Conservation (phyloP, 2,888 invertebrate genomes). For the Mimumesa dahlbomi region DNA sequence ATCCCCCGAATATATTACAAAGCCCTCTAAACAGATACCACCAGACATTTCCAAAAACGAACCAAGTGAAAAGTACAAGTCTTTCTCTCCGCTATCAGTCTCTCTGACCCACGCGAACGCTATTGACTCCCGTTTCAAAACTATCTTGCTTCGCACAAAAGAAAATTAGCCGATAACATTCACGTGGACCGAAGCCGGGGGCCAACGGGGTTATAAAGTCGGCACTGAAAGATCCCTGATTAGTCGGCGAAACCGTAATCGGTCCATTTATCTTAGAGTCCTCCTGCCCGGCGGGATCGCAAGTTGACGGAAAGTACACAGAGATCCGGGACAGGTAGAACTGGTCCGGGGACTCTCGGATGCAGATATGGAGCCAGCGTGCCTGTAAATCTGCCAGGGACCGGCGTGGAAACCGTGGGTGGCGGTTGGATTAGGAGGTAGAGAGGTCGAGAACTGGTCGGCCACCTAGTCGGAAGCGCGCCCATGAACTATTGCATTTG, state of each 20-base stretch:
- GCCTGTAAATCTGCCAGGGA: constrained; percentile 65
- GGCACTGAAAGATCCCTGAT: constrained; percentile 6
- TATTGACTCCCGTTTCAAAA: too few relatives aligned
- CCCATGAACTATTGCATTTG: constrained; percentile 78
- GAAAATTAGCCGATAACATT: not conserved
- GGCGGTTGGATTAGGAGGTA: constrained; percentile 60
- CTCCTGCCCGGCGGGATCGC: constrained; percentile 19
- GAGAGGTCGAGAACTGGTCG: constrained; percentile 68
- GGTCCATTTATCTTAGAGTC: constrained; percentile 26
- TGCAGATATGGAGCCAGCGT: constrained; percentile 60
- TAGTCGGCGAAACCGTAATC: constrained; percentile 4
- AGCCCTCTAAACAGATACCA: too few relatives aligned
- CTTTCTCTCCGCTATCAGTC: too few relatives aligned
- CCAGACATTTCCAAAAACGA: too few relatives aligned
- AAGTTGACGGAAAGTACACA: constrained; percentile 48
- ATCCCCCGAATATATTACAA: too few relatives aligned
- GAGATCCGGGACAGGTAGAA: constrained; percentile 52
- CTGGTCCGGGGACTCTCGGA: constrained; percentile 54
- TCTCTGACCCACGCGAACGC: too few relatives aligned
- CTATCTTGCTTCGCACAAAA: too few relatives aligned
- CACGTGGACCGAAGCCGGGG: not conserved
- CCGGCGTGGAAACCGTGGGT: constrained; percentile 62
- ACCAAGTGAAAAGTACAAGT: too few relatives aligned
- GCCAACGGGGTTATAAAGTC: not conserved
- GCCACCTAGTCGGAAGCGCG: constrained; percentile 69